Percentiles rank a stretch among this genome's conserved stretches.
These are phyloP conservation scores for Hoplostethus mediterraneus DNA, from an alignment of 2,797 vertebrate genomes.

Conservation along the genomic window DNA sequence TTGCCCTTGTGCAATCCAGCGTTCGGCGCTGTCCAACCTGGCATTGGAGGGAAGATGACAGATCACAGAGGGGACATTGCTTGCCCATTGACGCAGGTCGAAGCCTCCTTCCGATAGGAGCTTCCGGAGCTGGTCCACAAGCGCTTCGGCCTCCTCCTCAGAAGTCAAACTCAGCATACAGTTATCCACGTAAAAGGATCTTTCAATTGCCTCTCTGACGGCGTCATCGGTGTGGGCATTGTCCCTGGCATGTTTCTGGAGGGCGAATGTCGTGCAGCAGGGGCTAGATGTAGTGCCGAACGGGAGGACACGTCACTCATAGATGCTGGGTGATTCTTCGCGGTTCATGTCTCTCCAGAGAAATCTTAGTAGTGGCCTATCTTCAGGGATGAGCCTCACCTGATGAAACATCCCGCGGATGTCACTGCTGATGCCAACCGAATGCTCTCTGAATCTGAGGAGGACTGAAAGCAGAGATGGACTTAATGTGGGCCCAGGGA, in stretches of 20 bases:
- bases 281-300: conserved; percentile 8
- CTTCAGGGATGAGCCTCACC: conserved; percentile 8
- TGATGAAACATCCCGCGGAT: neutral
- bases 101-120: neutral
- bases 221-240: neutral
- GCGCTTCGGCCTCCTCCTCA: neutral
- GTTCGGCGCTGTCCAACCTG: conserved; percentile 12
- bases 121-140: conserved; percentile 1
- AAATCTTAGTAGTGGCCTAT: neutral
- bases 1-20: conserved; percentile 1
- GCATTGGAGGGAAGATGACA: conserved; percentile 11
- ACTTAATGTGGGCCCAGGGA: neutral
- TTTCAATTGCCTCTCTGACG: neutral
- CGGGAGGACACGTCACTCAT: conserved; percentile 3
- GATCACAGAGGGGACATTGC: too few relatives aligned
- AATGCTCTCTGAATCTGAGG: conserved; percentile 4
- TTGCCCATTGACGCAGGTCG: too few relatives aligned
- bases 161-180: neutral
- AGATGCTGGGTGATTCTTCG: neutral
- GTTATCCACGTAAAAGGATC: conserved; percentile 5
- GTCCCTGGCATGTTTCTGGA: neutral
- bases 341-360: neutral
- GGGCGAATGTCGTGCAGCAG: conserved; percentile 10
- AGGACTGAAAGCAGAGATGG: neutral
- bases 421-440: neutral